Conservation (phyloP, 2,113 vertebrate species). For the Laticauda laticaudata region DNA sequence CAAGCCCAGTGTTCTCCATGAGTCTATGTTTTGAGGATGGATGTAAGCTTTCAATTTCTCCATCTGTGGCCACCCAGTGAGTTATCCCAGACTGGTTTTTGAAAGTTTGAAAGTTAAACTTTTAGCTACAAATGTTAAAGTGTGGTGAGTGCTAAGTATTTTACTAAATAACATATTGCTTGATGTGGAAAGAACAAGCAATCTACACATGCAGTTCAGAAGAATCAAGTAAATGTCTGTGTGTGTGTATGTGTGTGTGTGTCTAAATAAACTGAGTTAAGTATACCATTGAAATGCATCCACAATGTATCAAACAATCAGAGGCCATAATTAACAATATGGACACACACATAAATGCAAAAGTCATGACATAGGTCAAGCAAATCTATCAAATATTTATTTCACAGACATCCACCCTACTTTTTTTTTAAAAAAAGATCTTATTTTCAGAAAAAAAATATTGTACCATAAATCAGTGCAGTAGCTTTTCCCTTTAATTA, state of each 20-base stretch:
- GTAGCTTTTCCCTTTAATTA: neutral
- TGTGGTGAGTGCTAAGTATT: slow-evolving; percentile 38
- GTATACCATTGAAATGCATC: neutral
- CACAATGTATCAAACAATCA: neutral
- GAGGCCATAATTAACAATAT: neutral
- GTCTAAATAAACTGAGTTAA: slow-evolving; percentile 2
- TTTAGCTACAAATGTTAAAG: slow-evolving; percentile 16
- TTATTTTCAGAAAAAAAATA: neutral
- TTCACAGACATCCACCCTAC: neutral
- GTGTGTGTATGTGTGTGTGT: neutral
- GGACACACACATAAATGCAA: neutral
- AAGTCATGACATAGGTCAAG: neutral
- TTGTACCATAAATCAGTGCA: neutral
- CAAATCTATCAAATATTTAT: slow-evolving; percentile 12
- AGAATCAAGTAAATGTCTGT: slow-evolving; percentile 9
- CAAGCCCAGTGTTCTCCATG: neutral
- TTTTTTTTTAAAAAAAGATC: neutral
- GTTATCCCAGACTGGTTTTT: slow-evolving; percentile 12
- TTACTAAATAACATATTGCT: slow-evolving; percentile 14
- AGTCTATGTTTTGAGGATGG: neutral
- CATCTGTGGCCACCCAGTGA: slow-evolving; percentile 4
- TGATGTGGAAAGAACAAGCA: slow-evolving; percentile 30
- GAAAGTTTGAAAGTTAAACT: slow-evolving; percentile 19
- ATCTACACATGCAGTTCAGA: neutral
- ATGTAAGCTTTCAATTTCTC: slow-evolving; percentile 19